These are phyloP conservation scores for Heterotilapia buettikoferi DNA, from an alignment of 2,113 vertebrate species.

Conservation along the genomic window DNA sequence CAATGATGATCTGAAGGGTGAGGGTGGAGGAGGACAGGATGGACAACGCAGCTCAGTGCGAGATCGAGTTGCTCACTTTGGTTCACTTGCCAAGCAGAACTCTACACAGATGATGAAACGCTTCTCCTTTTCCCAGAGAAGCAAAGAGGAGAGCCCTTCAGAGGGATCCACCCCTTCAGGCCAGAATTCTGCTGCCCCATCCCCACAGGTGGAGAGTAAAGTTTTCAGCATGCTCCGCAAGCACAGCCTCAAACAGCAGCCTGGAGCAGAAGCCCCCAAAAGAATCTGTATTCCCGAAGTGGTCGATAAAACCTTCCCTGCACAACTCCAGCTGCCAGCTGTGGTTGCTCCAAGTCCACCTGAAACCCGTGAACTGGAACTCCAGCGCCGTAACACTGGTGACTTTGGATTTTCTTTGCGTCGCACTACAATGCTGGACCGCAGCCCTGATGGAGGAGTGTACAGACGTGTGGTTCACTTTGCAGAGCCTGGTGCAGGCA, in stretches of 20 bases:
- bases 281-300: constrained; percentile 73
- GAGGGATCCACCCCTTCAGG: constrained; percentile 86
- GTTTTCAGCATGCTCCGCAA: constrained; percentile 63
- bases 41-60: constrained; percentile 81
- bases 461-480: constrained; percentile 90
- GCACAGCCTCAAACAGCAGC: constrained; percentile 50
- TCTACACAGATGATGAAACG: constrained; percentile 83
- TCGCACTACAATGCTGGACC: constrained; percentile 90
- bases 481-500: constrained; percentile 88
- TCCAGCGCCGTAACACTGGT: constrained; percentile 89
- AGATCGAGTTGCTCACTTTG: constrained; percentile 84
- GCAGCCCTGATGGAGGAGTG: constrained; percentile 78
- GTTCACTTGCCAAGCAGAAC: constrained; percentile 86
- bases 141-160: constrained; percentile 85
- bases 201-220: constrained; percentile 83
- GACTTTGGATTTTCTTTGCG: constrained; percentile 95
- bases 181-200: constrained; percentile 81
- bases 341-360: constrained; percentile 75
- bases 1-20: constrained; percentile 80
- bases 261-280: not conserved
- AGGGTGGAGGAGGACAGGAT: constrained; percentile 42
- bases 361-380: constrained; percentile 78
- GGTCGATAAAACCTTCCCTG: constrained; percentile 78
- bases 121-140: constrained; percentile 91
- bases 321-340: constrained; percentile 75